Conservation (phyloP, 1,140 invertebrate species). For the Drosophila baimaii region DNA sequence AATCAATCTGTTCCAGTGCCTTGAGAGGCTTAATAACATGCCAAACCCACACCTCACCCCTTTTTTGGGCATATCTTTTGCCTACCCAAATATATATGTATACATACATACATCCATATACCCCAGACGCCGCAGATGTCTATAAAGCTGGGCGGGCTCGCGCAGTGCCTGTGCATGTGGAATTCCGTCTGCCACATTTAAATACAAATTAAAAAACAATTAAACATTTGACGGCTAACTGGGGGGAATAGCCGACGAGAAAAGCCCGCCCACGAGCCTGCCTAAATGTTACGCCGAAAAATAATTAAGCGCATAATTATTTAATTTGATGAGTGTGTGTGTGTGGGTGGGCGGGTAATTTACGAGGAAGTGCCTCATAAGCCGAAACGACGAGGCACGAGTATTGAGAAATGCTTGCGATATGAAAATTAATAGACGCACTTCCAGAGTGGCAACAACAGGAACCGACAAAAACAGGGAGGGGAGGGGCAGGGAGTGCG, state of each 20-base stretch:
- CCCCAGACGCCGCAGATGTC: too few species aligned
- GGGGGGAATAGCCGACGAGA: too few species aligned
- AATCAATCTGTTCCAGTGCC: constrained; percentile 22
- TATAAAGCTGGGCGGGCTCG: too few species aligned
- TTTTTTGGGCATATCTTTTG: too few species aligned
- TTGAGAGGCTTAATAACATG: constrained; percentile 13
- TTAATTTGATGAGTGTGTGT: constrained; percentile 57
- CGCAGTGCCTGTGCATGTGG: constrained; percentile 11
- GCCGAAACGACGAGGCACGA: constrained; percentile 20
- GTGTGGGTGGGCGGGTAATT: constrained; percentile 21
- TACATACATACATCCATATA: too few species aligned
- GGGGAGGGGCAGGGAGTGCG: background rate
- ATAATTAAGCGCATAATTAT: constrained; percentile 76
- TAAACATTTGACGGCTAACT: constrained; percentile 43
- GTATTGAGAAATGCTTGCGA: constrained; percentile 59
- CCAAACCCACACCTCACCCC: too few species aligned
- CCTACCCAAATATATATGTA: too few species aligned
- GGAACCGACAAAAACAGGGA: background rate
- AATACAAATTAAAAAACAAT: constrained; percentile 64
- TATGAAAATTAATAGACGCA: constrained; percentile 71
- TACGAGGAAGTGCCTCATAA: constrained; percentile 45
- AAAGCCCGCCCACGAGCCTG: background rate
- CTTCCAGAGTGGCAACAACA: constrained; percentile 40
- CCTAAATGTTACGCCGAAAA: constrained; percentile 19
- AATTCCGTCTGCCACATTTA: constrained; percentile 27